These are phyloP conservation scores for Tachyglossus aculeatus DNA, from an alignment of 2,797 vertebrate species.

Conservation along the genomic window DNA sequence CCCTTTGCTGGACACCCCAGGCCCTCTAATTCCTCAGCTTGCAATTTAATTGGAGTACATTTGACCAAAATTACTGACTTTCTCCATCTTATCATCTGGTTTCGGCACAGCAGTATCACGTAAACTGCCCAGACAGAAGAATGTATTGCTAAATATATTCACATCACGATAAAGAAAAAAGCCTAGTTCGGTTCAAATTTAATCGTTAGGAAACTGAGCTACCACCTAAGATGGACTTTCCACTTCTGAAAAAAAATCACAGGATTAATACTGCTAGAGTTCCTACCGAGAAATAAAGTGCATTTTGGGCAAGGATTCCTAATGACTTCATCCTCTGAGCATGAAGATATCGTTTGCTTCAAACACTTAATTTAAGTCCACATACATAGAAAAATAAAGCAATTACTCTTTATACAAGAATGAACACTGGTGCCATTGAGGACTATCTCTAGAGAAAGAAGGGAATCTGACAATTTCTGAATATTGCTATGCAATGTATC, in stretches of 20 bases:
- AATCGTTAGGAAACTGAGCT: not conserved
- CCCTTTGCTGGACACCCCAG: too few species aligned
- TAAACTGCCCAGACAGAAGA: not conserved
- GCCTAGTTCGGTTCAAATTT: not conserved
- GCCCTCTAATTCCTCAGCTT: not conserved
- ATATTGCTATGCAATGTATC: too few species aligned
- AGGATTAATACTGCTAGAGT: not conserved
- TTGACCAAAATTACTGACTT: not conserved
- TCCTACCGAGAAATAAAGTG: not conserved
- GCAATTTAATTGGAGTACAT: not conserved
- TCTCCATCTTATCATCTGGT: slow-evolving; percentile 1
- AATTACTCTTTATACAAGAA: too few species aligned
- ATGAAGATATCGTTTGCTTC: not conserved
- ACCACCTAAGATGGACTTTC: not conserved
- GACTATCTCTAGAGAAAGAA: too few species aligned
- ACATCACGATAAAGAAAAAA: not conserved
- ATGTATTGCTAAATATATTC: not conserved
- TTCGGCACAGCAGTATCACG: not conserved
- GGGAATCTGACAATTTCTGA: too few species aligned
- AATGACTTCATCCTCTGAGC: not conserved
- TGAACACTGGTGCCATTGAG: too few species aligned
- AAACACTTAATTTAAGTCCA: not conserved
- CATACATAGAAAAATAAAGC: too few species aligned
- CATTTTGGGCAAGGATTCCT: not conserved
- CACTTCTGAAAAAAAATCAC: not conserved